Conservation (phyloP, 64 coral and sea anemone genomes). For the Montipora efflorescens region DNA sequence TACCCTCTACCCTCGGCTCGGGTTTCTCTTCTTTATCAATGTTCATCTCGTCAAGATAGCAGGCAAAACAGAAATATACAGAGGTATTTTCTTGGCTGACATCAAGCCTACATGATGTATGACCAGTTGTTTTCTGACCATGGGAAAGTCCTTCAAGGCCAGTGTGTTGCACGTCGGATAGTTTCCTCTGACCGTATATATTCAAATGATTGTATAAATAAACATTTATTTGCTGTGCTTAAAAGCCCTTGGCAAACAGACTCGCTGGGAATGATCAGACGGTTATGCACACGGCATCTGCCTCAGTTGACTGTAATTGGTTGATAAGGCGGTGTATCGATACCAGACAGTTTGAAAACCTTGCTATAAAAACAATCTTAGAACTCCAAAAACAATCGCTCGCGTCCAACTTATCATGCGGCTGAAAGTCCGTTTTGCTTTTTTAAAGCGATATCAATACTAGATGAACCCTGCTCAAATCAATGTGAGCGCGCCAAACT, state of each 20-base stretch:
- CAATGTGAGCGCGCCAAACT: background rate
- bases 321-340: conserved; percentile 30
- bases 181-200: background rate
- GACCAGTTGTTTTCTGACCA: conserved; percentile 27
- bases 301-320: conserved; percentile 50
- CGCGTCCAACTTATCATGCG: background rate
- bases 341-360: background rate
- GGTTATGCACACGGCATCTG: conserved; percentile 14
- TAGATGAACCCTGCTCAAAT: background rate
- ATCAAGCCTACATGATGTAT: conserved; percentile 26
- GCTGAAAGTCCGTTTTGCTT: conserved; percentile 28
- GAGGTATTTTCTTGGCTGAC: conserved; percentile 20
- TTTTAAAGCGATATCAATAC: background rate
- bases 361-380: background rate
- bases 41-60: conserved; percentile 36
- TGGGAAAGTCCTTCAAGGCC: background rate
- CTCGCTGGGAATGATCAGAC: background rate
- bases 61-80: background rate
- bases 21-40: conserved; percentile 41
- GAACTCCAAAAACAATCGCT: background rate
- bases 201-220: conserved; percentile 25
- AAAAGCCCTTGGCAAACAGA: conserved; percentile 10
- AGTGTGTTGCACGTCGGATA: background rate
- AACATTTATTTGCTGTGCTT: background rate
- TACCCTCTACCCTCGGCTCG: background rate